Conservation (phyloP, 2,113 vertebrate genomes). For the Oryzias celebensis region DNA sequence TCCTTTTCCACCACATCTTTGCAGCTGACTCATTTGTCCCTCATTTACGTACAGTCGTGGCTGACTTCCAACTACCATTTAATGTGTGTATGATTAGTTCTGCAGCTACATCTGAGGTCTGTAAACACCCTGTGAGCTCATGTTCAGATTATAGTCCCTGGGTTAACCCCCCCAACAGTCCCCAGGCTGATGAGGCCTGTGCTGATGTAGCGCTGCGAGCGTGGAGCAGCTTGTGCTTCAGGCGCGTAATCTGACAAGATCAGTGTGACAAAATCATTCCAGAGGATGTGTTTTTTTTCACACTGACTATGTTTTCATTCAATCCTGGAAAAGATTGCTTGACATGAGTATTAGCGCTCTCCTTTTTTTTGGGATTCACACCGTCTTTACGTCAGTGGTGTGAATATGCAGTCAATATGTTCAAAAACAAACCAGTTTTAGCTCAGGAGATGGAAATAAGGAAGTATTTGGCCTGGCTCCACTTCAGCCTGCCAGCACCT, state of each 20-base stretch:
- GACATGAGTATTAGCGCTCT: background rate
- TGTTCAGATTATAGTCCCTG: slow-evolving; percentile 14
- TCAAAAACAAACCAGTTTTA: background rate
- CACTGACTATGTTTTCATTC: slow-evolving; percentile 9
- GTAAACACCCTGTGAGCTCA: slow-evolving; percentile 10
- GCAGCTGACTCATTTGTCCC: slow-evolving; percentile 27
- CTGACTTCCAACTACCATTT: slow-evolving; percentile 14
- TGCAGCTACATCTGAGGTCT: background rate
- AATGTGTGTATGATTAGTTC: slow-evolving; percentile 6
- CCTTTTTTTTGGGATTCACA: background rate
- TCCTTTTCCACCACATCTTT: slow-evolving; percentile 23
- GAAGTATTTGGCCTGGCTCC: background rate
- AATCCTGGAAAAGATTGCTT: slow-evolving; percentile 3
- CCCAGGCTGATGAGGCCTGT: background rate
- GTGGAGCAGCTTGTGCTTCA: slow-evolving; percentile 26
- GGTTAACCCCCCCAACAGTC: background rate
- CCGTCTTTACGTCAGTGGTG: background rate
- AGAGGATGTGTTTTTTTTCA: slow-evolving; percentile 14
- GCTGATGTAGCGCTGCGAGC: background rate
- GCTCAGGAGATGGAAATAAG: background rate
- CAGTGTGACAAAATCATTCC: slow-evolving; percentile 17
- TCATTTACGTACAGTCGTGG: slow-evolving; percentile 5
- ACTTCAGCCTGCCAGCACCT: background rate
- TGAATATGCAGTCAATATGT: background rate
- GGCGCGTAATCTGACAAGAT: slow-evolving; percentile 31